Percentiles rank a stretch among this genome's conserved stretches.
These are phyloP conservation scores for Myotis davidii DNA, from an alignment of 2,113 vertebrate species.

Conservation along the genomic window DNA sequence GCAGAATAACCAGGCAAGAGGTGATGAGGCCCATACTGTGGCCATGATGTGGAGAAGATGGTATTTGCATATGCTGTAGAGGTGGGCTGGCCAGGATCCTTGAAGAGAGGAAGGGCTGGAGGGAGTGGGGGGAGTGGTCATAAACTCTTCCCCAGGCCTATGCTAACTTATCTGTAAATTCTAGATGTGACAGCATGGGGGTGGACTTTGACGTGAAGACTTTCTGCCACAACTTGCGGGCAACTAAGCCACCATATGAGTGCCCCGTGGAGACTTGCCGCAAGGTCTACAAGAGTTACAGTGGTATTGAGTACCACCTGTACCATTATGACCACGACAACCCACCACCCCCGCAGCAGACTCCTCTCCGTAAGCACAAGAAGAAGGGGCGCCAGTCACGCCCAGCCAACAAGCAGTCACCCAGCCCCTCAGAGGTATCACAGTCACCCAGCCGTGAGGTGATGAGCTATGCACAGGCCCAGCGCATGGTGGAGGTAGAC, in stretches of 20 bases:
- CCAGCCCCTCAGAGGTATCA: conserved; percentile 93
- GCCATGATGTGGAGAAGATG: background rate
- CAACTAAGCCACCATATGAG: conserved; percentile 98
- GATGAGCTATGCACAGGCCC: conserved; percentile 98
- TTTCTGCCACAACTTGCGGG: conserved; percentile 97
- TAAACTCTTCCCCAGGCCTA: background rate
- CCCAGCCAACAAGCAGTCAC: conserved; percentile 89
- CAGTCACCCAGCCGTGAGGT: conserved; percentile 95
- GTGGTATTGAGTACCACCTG: conserved; percentile 98
- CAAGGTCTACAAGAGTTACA: conserved; percentile 99
- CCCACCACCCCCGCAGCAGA: conserved; percentile 91
- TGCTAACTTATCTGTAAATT: conserved; percentile 54
- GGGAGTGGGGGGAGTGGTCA: background rate
- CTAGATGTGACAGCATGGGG: conserved; percentile 90
- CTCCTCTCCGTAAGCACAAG: conserved; percentile 94
- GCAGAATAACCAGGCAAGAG: background rate
- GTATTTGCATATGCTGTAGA: background rate
- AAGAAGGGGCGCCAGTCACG: conserved; percentile 96
- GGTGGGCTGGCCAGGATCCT: background rate
- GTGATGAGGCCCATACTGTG: background rate
- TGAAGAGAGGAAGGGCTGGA: background rate
- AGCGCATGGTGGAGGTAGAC: conserved; percentile 98
- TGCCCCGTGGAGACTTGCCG: conserved; percentile 97
- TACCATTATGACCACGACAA: conserved; percentile 99
- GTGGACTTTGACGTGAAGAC: conserved; percentile 99